A percentile compares a stretch with the other conserved stretches of the same genome.
These are phyloP conservation scores for Bombus turneri DNA, from an alignment of 1,140 invertebrate genomes.

Conservation along the genomic window DNA sequence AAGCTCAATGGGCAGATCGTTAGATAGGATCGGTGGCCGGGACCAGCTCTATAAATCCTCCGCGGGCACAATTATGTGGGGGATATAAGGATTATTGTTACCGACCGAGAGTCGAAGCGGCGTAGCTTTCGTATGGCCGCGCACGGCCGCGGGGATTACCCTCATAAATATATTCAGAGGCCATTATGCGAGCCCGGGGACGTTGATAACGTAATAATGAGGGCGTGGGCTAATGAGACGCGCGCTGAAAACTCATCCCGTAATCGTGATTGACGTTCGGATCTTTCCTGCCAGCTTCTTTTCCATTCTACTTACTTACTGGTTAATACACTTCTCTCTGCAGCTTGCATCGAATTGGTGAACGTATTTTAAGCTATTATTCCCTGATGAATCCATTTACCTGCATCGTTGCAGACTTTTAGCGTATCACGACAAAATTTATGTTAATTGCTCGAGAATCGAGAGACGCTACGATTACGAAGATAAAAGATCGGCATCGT, in stretches of 20 bases:
- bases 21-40: slow-evolving; percentile 73
- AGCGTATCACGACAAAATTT: too few species aligned
- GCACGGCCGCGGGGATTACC: slow-evolving; percentile 61
- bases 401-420: too few species aligned
- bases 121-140: slow-evolving; percentile 59
- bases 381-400: too few species aligned
- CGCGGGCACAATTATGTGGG: slow-evolving; percentile 77
- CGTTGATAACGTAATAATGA: slow-evolving; percentile 79
- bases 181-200: slow-evolving; percentile 71
- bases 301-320: neutral
- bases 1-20: slow-evolving; percentile 76
- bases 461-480: too few species aligned
- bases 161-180: slow-evolving; percentile 74
- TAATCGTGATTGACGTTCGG: slow-evolving; percentile 72
- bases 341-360: too few species aligned
- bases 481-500: too few species aligned
- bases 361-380: too few species aligned
- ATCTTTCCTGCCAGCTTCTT: neutral
- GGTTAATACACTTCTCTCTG: neutral
- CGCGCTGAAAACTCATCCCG: slow-evolving; percentile 63
- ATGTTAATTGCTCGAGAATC: too few species aligned
- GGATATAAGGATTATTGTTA: slow-evolving; percentile 79
- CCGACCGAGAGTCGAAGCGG: slow-evolving; percentile 42
- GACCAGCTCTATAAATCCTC: slow-evolving; percentile 78
- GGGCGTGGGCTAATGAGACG: slow-evolving; percentile 74